phyloP scores from a whole-genome alignment of 2,113 vertebrate genomes.

The Bubalus kerabau region DNA sequence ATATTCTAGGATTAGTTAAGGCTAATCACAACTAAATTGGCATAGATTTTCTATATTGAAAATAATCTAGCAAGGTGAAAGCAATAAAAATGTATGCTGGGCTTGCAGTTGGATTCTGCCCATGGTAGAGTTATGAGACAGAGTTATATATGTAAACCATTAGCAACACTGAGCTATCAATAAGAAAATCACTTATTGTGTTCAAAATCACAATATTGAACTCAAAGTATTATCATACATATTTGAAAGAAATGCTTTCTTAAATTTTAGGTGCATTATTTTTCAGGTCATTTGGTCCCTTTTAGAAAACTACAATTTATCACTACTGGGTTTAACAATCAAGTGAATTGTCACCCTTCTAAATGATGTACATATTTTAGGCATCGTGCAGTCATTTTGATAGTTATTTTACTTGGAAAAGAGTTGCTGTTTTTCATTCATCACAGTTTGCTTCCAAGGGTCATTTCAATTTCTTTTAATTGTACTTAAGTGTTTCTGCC shows the following conservation, averaged over 20 bases:
- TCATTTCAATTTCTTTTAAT: slow-evolving; percentile 70
- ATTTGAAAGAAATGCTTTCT: slow-evolving; percentile 31
- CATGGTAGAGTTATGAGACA: slow-evolving; percentile 56
- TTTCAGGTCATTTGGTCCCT: slow-evolving; percentile 38
- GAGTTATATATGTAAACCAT: slow-evolving; percentile 62
- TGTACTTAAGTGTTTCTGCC: slow-evolving; percentile 23
- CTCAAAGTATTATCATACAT: slow-evolving; percentile 34
- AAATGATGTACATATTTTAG: not conserved
- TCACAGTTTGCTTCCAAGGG: not conserved
- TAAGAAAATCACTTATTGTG: slow-evolving; percentile 66
- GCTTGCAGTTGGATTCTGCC: slow-evolving; percentile 65
- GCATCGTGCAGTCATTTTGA: not conserved
- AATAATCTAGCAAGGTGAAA: slow-evolving; percentile 48
- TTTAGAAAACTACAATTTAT: slow-evolving; percentile 54
- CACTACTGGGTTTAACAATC: not conserved
- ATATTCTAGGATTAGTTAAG: not conserved
- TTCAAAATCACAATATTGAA: slow-evolving; percentile 62
- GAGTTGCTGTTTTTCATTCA: not conserved
- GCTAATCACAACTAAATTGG: slow-evolving; percentile 14
- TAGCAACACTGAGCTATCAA: slow-evolving; percentile 68
- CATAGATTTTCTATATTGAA: slow-evolving; percentile 52
- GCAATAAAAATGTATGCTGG: slow-evolving; percentile 61
- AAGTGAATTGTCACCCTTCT: not conserved
- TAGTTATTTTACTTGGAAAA: not conserved
- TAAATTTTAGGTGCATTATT: slow-evolving; percentile 17